These are phyloP conservation scores for Murina feae DNA, from an alignment of 2,113 vertebrate species.

Conservation along the genomic window DNA sequence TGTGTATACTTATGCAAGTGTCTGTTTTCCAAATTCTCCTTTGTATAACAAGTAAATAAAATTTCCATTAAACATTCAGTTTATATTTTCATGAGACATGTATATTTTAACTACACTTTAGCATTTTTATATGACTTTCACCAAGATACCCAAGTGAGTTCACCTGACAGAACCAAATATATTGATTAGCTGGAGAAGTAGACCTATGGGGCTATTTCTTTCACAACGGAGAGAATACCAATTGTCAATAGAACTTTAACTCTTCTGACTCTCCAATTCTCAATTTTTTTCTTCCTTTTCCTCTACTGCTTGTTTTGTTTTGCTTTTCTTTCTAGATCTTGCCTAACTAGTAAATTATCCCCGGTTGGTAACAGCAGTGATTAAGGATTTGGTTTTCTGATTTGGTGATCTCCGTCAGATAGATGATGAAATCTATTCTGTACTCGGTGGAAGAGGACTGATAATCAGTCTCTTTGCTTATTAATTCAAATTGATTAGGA, in stretches of 20 bases:
- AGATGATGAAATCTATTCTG: neutral
- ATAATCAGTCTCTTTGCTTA: neutral
- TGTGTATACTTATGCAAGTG: neutral
- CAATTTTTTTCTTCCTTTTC: neutral
- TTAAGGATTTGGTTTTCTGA: neutral
- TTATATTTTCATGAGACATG: neutral
- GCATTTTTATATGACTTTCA: neutral
- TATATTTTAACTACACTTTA: neutral
- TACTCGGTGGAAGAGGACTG: neutral
- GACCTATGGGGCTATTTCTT: neutral
- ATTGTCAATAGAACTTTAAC: neutral
- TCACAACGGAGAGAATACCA: neutral
- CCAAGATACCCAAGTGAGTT: neutral
- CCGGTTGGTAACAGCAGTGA: neutral
- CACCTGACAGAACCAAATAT: neutral
- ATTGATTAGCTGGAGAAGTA: neutral
- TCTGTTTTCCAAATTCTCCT: neutral
- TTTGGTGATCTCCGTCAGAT: neutral
- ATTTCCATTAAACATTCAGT: neutral
- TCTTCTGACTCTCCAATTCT: neutral
- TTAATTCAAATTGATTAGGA: neutral
- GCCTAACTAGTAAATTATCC: neutral
- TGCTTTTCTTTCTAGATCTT: neutral
- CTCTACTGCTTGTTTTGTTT: neutral
- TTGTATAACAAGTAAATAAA: neutral